phyloP scores from a whole-genome alignment of 37 sponge, comb jelly and placozoan genomes.

The Dysidea cf. avara region DNA sequence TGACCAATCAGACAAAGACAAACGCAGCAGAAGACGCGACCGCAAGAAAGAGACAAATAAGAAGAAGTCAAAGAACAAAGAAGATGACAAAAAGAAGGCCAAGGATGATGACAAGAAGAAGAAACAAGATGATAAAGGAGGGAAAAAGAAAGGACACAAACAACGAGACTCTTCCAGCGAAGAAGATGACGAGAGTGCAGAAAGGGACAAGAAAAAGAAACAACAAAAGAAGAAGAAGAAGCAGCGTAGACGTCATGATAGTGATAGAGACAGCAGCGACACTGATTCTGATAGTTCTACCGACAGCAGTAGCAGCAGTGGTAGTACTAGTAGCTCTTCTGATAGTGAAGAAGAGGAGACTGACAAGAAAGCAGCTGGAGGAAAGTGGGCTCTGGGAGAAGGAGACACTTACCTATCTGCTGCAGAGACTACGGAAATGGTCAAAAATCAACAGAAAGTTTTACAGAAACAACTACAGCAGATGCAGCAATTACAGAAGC shows the following conservation, averaged over 20 bases:
- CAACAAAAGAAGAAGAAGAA: not conserved
- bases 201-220: conserved; percentile 5
- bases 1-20: no score
- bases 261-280: conserved; percentile 10
- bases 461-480: no score
- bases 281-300: conserved; percentile 23
- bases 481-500: conserved; percentile 46
- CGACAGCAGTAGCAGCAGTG: conserved; percentile 5
- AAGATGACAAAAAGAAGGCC: conserved; percentile 14
- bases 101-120: conserved; percentile 17
- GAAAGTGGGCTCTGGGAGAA: conserved; percentile 57
- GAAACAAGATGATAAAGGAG: conserved; percentile 4
- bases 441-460: conserved; percentile 57
- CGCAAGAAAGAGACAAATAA: conserved; percentile 23
- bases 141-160: not conserved
- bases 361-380: no score
- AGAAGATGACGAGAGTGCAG: conserved; percentile 9
- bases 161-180: conserved; percentile 18
- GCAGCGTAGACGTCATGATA: not conserved
- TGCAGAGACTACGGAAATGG: conserved; percentile 30
- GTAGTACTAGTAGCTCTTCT: conserved; percentile 7
- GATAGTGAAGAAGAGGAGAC: conserved; percentile 35
- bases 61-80: conserved; percentile 1
- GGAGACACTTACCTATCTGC: conserved; percentile 16
- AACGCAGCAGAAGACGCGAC: not conserved